phyloP scores from a whole-genome alignment of 2,797 vertebrate species.

The Centroberyx gerrardi region DNA sequence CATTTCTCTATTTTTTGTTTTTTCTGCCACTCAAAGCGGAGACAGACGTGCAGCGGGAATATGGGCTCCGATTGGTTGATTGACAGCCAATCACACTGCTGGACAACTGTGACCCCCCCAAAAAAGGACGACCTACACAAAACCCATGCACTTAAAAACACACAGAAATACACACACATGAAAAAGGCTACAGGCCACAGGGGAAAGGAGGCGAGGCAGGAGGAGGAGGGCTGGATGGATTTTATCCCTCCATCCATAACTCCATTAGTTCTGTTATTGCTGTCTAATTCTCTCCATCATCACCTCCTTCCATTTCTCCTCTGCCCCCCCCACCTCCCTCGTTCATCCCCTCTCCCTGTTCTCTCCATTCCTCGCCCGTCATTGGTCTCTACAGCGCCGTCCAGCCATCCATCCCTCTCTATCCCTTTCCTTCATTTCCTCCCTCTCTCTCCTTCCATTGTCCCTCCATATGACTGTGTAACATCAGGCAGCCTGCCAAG shows the following conservation, averaged over 20 bases:
- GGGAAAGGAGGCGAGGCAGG: no score
- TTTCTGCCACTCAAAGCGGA: no score
- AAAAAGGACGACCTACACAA: no score
- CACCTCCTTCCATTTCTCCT: constrained; percentile 50
- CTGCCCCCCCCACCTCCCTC: constrained; percentile 9
- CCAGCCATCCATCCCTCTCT: constrained; percentile 1
- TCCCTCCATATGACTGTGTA: constrained; percentile 67
- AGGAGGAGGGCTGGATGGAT: no score
- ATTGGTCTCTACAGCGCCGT: constrained; percentile 29
- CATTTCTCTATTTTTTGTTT: no score
- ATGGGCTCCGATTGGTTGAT: no score
- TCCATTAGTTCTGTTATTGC: constrained; percentile 57
- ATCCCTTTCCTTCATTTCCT: background rate
- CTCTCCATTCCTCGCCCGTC: constrained; percentile 37
- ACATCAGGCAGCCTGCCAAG: constrained; percentile 77
- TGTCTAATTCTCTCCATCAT: constrained; percentile 55
- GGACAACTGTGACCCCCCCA: no score
- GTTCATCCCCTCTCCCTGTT: constrained; percentile 28
- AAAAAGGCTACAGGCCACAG: no score
- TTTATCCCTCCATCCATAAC: constrained; percentile 22
- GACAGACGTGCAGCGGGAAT: no score
- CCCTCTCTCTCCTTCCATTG: constrained; percentile 42
- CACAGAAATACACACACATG: no score
- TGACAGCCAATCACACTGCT: no score
- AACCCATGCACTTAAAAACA: no score